These are phyloP conservation scores for Druon quercuslanigerum DNA, from an alignment of 1,140 invertebrate genomes.

Conservation along the genomic window DNA sequence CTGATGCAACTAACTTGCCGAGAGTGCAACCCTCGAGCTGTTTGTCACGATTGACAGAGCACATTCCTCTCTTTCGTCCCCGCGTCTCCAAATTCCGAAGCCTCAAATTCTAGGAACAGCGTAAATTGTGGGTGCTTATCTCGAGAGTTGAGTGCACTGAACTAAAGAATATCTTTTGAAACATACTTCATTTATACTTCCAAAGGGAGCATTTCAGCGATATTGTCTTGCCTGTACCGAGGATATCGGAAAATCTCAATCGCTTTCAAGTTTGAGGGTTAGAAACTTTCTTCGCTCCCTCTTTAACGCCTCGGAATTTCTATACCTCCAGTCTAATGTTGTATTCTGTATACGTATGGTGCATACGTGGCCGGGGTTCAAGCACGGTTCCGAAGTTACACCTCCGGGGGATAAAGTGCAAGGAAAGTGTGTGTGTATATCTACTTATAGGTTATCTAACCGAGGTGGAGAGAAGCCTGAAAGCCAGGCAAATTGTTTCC, in stretches of 20 bases:
- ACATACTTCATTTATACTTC: not conserved
- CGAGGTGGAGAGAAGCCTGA: not conserved
- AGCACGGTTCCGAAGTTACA: not conserved
- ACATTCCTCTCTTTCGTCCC: too few species aligned
- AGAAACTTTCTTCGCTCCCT: not conserved
- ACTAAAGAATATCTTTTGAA: not conserved
- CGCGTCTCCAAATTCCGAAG: too few species aligned
- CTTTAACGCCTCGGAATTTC: slow-evolving; percentile 8
- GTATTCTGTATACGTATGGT: not conserved
- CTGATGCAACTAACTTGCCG: too few species aligned
- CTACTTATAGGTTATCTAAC: slow-evolving; percentile 19
- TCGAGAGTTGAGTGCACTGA: too few species aligned
- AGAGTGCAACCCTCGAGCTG: too few species aligned
- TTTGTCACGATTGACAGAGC: too few species aligned
- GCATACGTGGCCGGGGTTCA: not conserved
- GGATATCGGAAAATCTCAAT: slow-evolving; percentile 21
- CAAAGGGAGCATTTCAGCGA: not conserved
- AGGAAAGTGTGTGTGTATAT: slow-evolving; percentile 14
- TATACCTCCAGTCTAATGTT: not conserved
- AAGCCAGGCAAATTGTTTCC: slow-evolving; percentile 27
- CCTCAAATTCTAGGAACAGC: too few species aligned
- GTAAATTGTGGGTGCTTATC: too few species aligned
- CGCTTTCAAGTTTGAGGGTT: slow-evolving; percentile 3
- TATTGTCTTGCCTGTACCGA: slow-evolving; percentile 43
- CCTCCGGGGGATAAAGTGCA: not conserved